Base-by-base conservation (phyloP, 2,888 invertebrate genomes). In the Eucriotettix oculatus region DNA sequence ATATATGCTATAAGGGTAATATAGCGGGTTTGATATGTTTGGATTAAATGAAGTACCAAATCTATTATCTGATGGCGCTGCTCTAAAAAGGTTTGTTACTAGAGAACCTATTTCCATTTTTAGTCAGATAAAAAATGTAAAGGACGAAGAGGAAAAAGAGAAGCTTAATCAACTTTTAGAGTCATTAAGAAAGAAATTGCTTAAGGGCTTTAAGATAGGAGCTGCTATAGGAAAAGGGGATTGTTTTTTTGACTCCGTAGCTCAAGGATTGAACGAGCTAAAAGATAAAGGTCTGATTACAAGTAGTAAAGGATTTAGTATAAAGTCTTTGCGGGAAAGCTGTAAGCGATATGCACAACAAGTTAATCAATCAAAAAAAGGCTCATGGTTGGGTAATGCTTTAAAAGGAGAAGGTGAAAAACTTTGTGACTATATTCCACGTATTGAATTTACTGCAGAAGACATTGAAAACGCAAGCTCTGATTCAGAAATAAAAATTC, bases 221-320 rank as follows among this genome's bases (percentile, higher is more conserved):
- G 64, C 61, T 64, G 66, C 66, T 65, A 48, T 65, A 61, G 64
- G 64, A 63, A 61, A 64, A 65, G 65, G 64, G 62, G 64, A 66
- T 66, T 65, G 66, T 62, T 66, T 66, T 60, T 66, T 66, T 66
- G 66, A 66, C 62, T 66, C 66, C 62, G 58, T 64, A 59, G 66
- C 66, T 65, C 65, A 66, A 66, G 65, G 66, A 63, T 64, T 66
- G 63, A 64, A 66, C 58, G 61, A 64, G 58, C 63, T 66, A 65
- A 66, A 66, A 66, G 63, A 64, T 65, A 63, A 65, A 64, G 64
- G 65, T 64, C 63, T 65, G 63, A 65, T 65, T 65, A 58, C 62
- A 65, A 59, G 61, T 63, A 63, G 63, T 63, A 62, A 63, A 64
- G 61, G 64, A 63, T 65, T 65, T 65, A 65, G 60, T 65, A 64